These are phyloP conservation scores for Choristoneura fumiferana DNA, from an alignment of 1,140 invertebrate species.

Conservation along the genomic window DNA sequence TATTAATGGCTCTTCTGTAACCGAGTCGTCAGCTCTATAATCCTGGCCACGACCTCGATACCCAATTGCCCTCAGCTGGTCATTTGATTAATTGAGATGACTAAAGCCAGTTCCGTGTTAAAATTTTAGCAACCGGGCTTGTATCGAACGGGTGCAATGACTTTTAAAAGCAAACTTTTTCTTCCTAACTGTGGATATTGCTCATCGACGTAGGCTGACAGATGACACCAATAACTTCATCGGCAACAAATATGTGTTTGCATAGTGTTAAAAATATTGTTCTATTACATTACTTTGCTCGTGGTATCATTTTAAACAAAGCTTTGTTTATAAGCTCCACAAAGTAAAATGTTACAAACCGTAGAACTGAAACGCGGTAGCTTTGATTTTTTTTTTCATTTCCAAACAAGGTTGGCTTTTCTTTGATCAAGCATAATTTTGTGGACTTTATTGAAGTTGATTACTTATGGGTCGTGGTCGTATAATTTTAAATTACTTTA, in stretches of 20 bases:
- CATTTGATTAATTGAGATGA: background rate
- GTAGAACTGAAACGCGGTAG: no score
- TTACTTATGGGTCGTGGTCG: constrained; percentile 27
- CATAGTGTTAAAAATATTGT: constrained; percentile 28
- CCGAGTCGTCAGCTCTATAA: background rate
- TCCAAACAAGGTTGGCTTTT: background rate
- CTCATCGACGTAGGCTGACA: constrained; percentile 59
- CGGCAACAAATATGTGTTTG: constrained; percentile 34
- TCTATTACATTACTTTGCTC: background rate
- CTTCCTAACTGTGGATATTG: constrained; percentile 56
- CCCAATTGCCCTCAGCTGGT: background rate
- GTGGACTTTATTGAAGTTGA: constrained; percentile 22
- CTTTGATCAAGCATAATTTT: constrained; percentile 18
- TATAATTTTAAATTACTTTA: constrained; percentile 32
- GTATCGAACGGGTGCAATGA: constrained; percentile 50
- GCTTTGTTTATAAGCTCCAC: no score
- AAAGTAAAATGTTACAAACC: no score
- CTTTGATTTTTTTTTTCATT: no score
- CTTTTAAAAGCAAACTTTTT: constrained; percentile 61
- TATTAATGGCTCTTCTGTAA: constrained; percentile 2
- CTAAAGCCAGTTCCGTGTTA: background rate
- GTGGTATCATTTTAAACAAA: no score
- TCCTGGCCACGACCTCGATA: background rate
- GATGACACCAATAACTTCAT: constrained; percentile 64
- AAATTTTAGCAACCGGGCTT: constrained; percentile 37